Base-by-base conservation (phyloP, 2,888 invertebrate genomes). In the Dorcus hopei region DNA sequence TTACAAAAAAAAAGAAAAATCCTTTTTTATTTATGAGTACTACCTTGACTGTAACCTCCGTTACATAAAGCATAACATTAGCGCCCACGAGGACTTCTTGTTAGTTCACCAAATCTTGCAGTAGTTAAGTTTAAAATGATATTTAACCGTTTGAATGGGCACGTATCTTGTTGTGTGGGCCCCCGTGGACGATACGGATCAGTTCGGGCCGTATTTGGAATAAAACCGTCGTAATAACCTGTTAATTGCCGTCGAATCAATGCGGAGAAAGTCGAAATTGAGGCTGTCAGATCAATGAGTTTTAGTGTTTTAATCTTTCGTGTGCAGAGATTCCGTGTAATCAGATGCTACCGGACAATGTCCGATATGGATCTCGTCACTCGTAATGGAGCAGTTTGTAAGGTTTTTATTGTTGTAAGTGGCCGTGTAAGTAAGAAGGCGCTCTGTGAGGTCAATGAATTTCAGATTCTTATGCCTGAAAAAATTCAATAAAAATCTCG, bases 281-380 rank as follows among this genome's bases (percentile, higher is more conserved):
- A 33, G 26, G 26, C 26, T 16, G 45, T 11, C 23, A 45, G 19
- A 9, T 45, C 45, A 45, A 45, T 45, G 16, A 19, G 16, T 19
- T 23, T 45, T 45, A 45, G 23, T 45, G 45, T 19, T 19, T 45
- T 23, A 45, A 45, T 45, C 45, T 45, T 45, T 19, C 45, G 3
- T 19, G 23, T 23, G 45, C 23, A 45, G 45, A 11, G 45, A 16
- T 45, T 9, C 19, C 45, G 26, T 33, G 26, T 19, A 19, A 19
- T 45, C 45, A 45, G 23, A 45, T 23, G 45, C 45, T 45, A 9
- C 45, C 45, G 45, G 16, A 23, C 45, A 7, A 9, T 45, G 23
- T 5, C 45, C 45, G 45, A 45, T 45, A 45, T n/a, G 16, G 9
- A 45, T 45, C 45, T 45, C 45, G 45, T 45, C 45, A 45, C 45